Evolutionary conservation across 2,797 vertebrate species (phyloP).

Genomic region (Nasua narica): DNA sequence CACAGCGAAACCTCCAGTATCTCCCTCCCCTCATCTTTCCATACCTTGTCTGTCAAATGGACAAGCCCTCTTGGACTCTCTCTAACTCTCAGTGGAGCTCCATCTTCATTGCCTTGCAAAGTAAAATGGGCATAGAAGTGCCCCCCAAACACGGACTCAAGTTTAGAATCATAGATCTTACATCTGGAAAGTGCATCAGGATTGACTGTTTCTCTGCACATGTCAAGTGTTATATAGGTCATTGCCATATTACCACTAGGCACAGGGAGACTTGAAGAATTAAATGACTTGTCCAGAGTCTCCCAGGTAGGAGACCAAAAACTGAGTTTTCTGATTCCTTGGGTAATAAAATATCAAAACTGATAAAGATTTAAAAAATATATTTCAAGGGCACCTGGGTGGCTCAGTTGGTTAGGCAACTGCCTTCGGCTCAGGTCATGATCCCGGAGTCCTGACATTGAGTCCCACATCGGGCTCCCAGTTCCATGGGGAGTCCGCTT

Average conservation of each 20-base stretch:
- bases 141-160: not conserved
- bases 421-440: too few species aligned
- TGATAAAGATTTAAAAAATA: not conserved
- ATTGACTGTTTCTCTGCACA: not conserved
- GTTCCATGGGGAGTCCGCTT: too few species aligned
- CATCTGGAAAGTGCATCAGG: not conserved
- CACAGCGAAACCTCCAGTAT: not conserved
- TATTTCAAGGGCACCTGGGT: not conserved
- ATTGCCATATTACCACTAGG: slow-evolving; percentile 15
- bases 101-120: not conserved
- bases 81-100: not conserved
- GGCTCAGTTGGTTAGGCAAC: too few species aligned
- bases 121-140: not conserved
- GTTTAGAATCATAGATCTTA: not conserved
- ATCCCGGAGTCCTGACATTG: too few species aligned
- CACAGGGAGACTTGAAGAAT: not conserved
- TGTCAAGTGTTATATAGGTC: not conserved
- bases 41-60: not conserved
- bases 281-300: slow-evolving; percentile 8
- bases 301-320: not conserved
- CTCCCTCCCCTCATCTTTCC: not conserved
- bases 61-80: not conserved
- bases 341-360: not conserved
- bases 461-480: too few species aligned
- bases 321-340: not conserved